A percentile compares a stretch with the other conserved stretches of the same genome.
Conservation (phyloP, 2,113 vertebrate genomes). For the Sterrhoptilus dennistouni region DNA sequence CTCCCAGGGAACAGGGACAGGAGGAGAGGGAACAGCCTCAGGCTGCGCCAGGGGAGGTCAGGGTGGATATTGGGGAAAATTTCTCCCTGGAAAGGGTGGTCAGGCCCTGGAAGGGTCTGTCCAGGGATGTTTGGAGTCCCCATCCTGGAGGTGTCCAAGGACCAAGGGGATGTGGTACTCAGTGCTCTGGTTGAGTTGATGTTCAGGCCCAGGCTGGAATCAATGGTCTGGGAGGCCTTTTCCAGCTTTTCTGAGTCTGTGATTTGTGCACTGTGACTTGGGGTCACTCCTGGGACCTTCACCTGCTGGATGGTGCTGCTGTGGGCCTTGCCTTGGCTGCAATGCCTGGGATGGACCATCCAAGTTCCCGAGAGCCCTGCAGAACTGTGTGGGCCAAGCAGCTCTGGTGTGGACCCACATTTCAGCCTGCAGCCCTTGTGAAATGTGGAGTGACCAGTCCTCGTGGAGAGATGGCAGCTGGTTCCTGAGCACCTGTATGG, state of each 20-base stretch:
- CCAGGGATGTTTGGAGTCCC: background rate
- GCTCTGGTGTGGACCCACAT: background rate
- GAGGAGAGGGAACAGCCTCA: background rate
- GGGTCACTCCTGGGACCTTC: rapidly evolving
- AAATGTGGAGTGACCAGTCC: background rate
- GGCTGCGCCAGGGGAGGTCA: background rate
- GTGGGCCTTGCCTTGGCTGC: background rate
- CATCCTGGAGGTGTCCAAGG: background rate
- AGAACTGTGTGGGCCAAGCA: rapidly evolving
- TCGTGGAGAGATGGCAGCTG: background rate
- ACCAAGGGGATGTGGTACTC: background rate
- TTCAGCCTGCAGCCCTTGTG: background rate
- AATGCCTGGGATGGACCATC: background rate
- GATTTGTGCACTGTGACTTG: rapidly evolving
- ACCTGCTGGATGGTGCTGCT: background rate
- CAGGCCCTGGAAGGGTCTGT: rapidly evolving
- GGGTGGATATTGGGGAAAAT: rapidly evolving
- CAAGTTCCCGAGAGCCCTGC: background rate
- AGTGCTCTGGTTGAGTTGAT: background rate
- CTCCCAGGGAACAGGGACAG: background rate
- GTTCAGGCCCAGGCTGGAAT: background rate
- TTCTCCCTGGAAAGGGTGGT: rapidly evolving
- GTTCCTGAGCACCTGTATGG: background rate
- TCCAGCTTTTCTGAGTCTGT: background rate
- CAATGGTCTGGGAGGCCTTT: background rate